Percentiles rank a stretch among this genome's conserved stretches.
These are phyloP conservation scores for Zaprionus lineosus DNA, from an alignment of 2,888 invertebrate genomes.

Conservation along the genomic window DNA sequence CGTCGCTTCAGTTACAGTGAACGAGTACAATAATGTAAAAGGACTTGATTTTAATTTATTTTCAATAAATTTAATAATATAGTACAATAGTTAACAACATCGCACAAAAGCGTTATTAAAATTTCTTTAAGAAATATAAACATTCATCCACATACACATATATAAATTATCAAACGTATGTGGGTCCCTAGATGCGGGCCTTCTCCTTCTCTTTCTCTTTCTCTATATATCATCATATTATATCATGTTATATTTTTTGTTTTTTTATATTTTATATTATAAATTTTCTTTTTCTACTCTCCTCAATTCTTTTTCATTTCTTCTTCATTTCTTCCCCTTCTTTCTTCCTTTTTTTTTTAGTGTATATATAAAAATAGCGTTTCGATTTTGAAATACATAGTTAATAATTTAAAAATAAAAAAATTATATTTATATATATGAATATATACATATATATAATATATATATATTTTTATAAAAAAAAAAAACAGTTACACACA, in stretches of 20 bases:
- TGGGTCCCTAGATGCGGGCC: conserved; percentile 41
- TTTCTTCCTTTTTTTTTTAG: conserved; percentile 20
- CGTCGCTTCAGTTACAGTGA: conserved; percentile 30
- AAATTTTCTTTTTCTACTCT: not conserved
- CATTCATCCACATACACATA: conserved; percentile 72
- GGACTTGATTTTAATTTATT: conserved; percentile 75
- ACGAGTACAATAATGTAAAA: conserved; percentile 52
- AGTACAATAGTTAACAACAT: conserved; percentile 81
- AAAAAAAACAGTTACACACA: not conserved
- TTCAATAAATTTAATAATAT: conserved; percentile 78
- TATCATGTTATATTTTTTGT: conserved; percentile 2
- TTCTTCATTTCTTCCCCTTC: conserved; percentile 14
- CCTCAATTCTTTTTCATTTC: conserved; percentile 12
- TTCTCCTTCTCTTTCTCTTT: conserved; percentile 17
- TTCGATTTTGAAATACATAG: conserved; percentile 51
- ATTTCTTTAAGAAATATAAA: conserved; percentile 82
- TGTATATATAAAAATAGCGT: conserved; percentile 67
- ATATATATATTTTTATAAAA: not conserved
- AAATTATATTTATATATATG: conserved; percentile 21
- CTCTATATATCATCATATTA: conserved; percentile 19
- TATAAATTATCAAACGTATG: conserved; percentile 60
- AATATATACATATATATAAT: conserved; percentile 14
- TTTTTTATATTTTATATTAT: not conserved
- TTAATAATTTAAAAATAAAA: conserved; percentile 48
- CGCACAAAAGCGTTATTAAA: conserved; percentile 82